Evolutionary conservation across 1,140 invertebrate genomes (phyloP).

Genomic region (Papilio xuthus): DNA sequence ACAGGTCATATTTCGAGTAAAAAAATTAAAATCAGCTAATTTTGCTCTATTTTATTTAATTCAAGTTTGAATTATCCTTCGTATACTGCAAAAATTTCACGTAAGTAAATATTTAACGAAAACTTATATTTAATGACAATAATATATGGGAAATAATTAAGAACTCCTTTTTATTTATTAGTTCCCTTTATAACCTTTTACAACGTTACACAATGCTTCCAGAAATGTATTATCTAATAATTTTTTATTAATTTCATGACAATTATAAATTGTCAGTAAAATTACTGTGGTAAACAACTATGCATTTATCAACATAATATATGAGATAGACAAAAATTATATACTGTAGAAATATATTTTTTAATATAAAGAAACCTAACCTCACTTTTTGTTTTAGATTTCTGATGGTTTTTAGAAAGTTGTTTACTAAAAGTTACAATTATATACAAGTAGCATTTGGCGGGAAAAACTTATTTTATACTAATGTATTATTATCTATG

Average conservation of each 20-base stretch:
- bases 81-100: background rate
- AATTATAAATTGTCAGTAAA: background rate
- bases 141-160: background rate
- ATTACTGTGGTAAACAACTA: background rate
- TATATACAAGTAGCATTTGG: conserved; percentile 81
- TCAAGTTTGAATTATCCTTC: background rate
- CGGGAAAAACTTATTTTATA: conserved; percentile 88
- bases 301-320: background rate
- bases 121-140: background rate
- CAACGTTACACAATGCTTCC: conserved; percentile 6
- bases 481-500: conserved; percentile 90
- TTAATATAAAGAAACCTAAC: background rate
- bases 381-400: conserved; percentile 35
- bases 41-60: background rate
- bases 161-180: background rate
- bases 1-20: background rate
- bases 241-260: background rate
- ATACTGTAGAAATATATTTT: background rate
- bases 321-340: background rate
- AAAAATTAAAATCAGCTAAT: background rate
- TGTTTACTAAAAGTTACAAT: conserved; percentile 50
- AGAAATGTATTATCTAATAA: conserved; percentile 7
- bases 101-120: background rate
- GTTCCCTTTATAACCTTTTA: background rate
- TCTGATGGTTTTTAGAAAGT: conserved; percentile 52